A percentile compares a stretch with the other conserved stretches of the same genome.
These are phyloP conservation scores for Drosophila jambulina DNA, from an alignment of 1,140 invertebrate species.

Conservation along the genomic window DNA sequence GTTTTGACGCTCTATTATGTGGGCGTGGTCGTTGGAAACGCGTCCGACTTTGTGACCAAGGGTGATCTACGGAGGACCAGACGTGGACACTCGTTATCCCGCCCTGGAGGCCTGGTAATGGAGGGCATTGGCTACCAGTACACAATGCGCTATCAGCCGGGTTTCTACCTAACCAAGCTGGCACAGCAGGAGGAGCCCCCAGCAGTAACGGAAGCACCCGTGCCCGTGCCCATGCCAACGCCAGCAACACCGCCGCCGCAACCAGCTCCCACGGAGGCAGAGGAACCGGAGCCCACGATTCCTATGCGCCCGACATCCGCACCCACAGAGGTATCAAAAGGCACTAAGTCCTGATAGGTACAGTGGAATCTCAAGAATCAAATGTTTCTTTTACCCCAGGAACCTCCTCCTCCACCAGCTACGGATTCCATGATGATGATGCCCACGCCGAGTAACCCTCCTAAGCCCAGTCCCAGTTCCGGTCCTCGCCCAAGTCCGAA, in stretches of 20 bases:
- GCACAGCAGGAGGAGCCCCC: slow-evolving; percentile 45
- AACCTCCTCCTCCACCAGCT: slow-evolving; percentile 25
- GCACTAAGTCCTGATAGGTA: background rate
- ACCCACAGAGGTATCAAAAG: slow-evolving; percentile 21
- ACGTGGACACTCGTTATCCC: slow-evolving; percentile 32
- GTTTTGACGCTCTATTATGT: slow-evolving; percentile 77
- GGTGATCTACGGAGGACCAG: slow-evolving; percentile 41
- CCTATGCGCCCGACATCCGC: slow-evolving; percentile 49
- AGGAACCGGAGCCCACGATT: slow-evolving; percentile 69
- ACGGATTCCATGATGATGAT: slow-evolving; percentile 55
- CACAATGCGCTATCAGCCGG: slow-evolving; percentile 69
- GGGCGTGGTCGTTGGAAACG: slow-evolving; percentile 58
- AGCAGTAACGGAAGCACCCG: slow-evolving; percentile 15
- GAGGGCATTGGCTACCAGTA: slow-evolving; percentile 61
- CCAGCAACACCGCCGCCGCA: slow-evolving; percentile 51
- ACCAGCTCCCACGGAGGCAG: slow-evolving; percentile 44
- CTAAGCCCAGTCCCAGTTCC: slow-evolving; percentile 31
- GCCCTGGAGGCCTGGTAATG: slow-evolving; percentile 51
- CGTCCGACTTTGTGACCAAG: slow-evolving; percentile 71
- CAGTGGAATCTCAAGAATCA: background rate
- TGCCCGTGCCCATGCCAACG: slow-evolving; percentile 40
- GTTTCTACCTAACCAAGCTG: slow-evolving; percentile 56
- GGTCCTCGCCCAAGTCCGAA: slow-evolving; percentile 21
- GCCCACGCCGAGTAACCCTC: slow-evolving; percentile 33
- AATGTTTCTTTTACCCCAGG: background rate